Conservation (phyloP, 2,797 vertebrate species). For the Echeneis naucrates region DNA sequence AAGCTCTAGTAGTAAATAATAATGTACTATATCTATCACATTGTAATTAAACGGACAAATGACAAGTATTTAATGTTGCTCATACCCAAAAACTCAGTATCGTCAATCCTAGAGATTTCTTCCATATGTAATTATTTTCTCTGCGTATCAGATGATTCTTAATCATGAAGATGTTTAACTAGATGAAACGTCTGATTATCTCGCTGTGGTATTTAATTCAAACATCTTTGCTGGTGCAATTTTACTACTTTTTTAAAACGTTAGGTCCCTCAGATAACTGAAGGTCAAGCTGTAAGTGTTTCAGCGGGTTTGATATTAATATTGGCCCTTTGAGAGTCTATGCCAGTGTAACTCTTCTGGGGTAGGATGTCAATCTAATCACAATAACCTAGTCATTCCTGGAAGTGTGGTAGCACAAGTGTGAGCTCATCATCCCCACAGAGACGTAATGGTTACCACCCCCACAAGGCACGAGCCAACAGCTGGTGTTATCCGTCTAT, state of each 20-base stretch:
- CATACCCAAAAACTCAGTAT: too few species aligned
- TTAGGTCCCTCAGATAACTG: not conserved
- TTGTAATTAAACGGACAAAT: not conserved
- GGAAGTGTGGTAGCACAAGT: constrained; percentile 68
- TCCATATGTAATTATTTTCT: too few species aligned
- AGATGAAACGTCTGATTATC: too few species aligned
- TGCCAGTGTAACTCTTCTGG: not conserved
- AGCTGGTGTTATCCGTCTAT: constrained; percentile 68
- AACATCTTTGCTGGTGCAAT: too few species aligned
- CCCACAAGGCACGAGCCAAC: constrained; percentile 75
- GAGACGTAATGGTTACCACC: constrained; percentile 67
- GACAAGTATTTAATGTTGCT: not conserved
- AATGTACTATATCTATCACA: not conserved
- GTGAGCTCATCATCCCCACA: constrained; percentile 72
- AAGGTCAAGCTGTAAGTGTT: not conserved
- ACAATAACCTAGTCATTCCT: constrained; percentile 75
- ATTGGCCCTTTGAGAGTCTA: not conserved
- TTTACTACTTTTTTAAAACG: not conserved
- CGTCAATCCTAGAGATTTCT: not conserved
- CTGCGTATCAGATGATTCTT: too few species aligned
- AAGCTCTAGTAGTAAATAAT: not conserved
- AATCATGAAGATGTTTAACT: too few species aligned
- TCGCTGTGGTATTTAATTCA: too few species aligned
- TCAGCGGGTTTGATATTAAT: not conserved
- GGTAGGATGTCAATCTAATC: constrained; percentile 38